Evolutionary conservation across 2,888 invertebrate species (phyloP).

Genomic region (Hypomecis punctinalis): DNA sequence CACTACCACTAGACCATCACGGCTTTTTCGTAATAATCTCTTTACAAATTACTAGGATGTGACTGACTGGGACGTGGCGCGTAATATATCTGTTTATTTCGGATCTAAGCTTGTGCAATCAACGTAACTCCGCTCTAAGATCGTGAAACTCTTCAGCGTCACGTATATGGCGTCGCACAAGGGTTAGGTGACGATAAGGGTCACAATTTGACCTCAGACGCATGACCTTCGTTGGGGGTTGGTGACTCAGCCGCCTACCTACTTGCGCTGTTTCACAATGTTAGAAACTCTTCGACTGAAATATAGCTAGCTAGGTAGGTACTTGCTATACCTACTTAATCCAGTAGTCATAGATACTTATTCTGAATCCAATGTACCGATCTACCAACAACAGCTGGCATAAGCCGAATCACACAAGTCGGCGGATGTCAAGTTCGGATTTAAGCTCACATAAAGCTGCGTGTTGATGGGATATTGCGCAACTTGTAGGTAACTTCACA

Average conservation of each 20-base stretch:
- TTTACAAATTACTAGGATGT: neutral
- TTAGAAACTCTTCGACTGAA: neutral
- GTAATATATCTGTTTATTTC: slow-evolving; percentile 3
- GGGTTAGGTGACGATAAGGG: neutral
- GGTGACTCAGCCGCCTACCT: slow-evolving; percentile 13
- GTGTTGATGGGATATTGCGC: too few species aligned
- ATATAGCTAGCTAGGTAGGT: neutral
- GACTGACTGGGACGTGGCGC: neutral
- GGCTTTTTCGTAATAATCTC: too few species aligned
- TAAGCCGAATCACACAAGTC: too few species aligned
- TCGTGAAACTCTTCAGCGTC: slow-evolving; percentile 7
- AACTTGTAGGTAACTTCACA: too few species aligned
- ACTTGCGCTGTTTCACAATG: slow-evolving; percentile 5
- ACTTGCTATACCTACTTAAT: too few species aligned
- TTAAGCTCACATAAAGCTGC: too few species aligned
- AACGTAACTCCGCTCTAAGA: slow-evolving; percentile 16
- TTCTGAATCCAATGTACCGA: too few species aligned
- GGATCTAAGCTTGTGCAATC: slow-evolving; percentile 6
- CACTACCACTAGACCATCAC: too few species aligned
- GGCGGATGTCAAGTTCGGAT: too few species aligned
- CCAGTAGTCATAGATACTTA: too few species aligned
- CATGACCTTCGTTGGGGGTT: slow-evolving; percentile 19
- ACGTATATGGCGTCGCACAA: slow-evolving; percentile 16
- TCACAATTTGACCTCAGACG: slow-evolving; percentile 9
- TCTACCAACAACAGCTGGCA: too few species aligned